Evolutionary conservation across 2,888 invertebrate species (phyloP).

Genomic region (Criorhina ranunculi): DNA sequence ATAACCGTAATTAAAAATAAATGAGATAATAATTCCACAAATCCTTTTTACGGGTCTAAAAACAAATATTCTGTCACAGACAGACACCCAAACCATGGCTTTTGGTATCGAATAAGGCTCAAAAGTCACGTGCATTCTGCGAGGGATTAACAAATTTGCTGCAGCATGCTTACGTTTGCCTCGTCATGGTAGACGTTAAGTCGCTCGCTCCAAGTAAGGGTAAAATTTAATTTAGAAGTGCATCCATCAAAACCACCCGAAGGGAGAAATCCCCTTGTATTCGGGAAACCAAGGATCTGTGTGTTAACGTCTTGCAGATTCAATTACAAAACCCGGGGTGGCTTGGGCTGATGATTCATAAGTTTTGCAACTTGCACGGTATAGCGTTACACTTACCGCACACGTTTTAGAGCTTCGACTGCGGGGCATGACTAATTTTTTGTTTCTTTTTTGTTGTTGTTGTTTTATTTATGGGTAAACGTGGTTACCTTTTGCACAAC

Average conservation of each 20-base stretch:
- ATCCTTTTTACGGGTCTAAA: conserved; percentile 46
- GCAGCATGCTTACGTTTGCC: conserved; percentile 59
- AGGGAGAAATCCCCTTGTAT: conserved; percentile 55
- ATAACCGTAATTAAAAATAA: conserved; percentile 65
- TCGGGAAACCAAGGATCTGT: conserved; percentile 45
- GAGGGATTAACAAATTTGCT: conserved; percentile 71
- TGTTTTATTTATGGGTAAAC: conserved; percentile 69
- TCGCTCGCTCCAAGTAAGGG: conserved; percentile 58
- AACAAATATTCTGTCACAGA: conserved; percentile 36
- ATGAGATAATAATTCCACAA: conserved; percentile 70
- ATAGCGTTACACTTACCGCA: conserved; percentile 58
- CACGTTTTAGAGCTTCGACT: conserved; percentile 52
- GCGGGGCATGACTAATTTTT: conserved; percentile 70
- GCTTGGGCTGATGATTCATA: conserved; percentile 68
- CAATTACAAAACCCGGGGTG: conserved; percentile 63
- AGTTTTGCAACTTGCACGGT: conserved; percentile 66
- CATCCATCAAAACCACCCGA: conserved; percentile 73
- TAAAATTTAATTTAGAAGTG: conserved; percentile 77
- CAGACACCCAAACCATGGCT: conserved; percentile 29
- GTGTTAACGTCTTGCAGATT: conserved; percentile 70
- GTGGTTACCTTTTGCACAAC: conserved; percentile 57
- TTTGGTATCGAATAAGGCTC: conserved; percentile 60
- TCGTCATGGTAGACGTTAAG: conserved; percentile 43
- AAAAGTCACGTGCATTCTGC: conserved; percentile 73
- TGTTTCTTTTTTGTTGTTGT: conserved; percentile 57